These are phyloP conservation scores for Machaerirhynchus nigripectus DNA, from an alignment of 2,113 vertebrate species.

Conservation along the genomic window DNA sequence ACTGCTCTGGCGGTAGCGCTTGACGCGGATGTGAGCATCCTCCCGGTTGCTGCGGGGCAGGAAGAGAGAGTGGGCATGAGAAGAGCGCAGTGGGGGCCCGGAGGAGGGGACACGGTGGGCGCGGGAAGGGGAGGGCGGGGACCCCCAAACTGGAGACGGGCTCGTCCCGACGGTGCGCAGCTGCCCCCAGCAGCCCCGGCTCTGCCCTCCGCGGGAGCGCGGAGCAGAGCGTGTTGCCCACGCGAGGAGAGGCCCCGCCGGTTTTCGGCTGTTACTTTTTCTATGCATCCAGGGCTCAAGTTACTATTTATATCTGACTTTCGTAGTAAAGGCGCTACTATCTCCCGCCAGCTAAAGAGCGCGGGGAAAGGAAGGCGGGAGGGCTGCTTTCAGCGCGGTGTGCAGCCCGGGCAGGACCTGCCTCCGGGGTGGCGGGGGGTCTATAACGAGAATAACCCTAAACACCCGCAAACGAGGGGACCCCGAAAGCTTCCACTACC, in stretches of 20 bases:
- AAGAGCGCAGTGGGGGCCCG: background rate
- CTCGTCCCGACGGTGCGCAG: background rate
- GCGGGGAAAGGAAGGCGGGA: background rate
- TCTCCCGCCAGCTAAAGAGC: background rate
- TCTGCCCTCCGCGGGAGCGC: background rate
- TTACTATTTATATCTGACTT: slow-evolving; percentile 46
- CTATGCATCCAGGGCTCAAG: background rate
- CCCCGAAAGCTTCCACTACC: background rate
- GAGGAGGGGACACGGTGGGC: background rate
- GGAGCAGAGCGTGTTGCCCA: background rate
- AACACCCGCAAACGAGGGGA: background rate
- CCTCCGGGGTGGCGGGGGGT: background rate
- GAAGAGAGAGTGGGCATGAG: slow-evolving; percentile 2
- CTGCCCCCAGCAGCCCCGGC: background rate
- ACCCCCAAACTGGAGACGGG: background rate
- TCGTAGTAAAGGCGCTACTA: background rate
- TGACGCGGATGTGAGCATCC: slow-evolving; percentile 79
- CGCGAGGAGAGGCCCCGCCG: background rate
- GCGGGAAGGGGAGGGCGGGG: background rate
- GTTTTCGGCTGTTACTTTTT: background rate
- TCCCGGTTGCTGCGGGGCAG: slow-evolving; percentile 37
- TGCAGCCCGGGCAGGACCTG: background rate
- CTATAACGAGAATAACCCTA: background rate
- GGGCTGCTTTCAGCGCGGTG: background rate
- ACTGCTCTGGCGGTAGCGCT: slow-evolving; percentile 82